Conservation (phyloP, 37 sponge, comb jelly and placozoan genomes). For the Beroe ovata region DNA sequence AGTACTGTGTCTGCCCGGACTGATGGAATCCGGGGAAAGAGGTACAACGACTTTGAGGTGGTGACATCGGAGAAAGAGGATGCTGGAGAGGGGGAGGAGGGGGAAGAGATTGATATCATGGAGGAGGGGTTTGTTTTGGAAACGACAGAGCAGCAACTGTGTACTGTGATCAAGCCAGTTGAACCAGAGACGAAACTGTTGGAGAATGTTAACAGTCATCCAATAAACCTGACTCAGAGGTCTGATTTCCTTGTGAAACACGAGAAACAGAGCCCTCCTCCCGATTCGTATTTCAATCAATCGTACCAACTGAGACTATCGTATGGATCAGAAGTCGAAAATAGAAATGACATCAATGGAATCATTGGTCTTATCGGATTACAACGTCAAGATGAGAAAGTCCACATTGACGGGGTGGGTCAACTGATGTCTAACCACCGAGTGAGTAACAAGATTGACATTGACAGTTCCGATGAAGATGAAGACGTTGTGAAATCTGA, state of each 20-base stretch:
- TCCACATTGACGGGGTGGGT: not conserved
- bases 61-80: not conserved
- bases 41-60: conserved; percentile 6
- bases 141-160: not conserved
- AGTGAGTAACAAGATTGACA: not conserved
- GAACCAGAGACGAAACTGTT: not conserved
- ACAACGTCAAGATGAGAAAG: not conserved
- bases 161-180: not conserved
- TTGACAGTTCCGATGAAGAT: conserved; percentile 12
- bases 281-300: not conserved
- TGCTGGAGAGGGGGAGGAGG: not conserved
- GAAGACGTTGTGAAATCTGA: not conserved
- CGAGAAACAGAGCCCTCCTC: not conserved
- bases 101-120: not conserved
- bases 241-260: not conserved
- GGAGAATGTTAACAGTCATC: not conserved
- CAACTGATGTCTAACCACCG: not conserved
- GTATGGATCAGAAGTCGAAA: not conserved
- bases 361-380: not conserved
- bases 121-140: not conserved
- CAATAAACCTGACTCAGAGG: not conserved
- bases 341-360: not conserved
- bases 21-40: conserved; percentile 42
- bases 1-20: conserved; percentile 5
- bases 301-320: not conserved